phyloP scores from a whole-genome alignment of 2,113 vertebrate species.

The Scortum barcoo region DNA sequence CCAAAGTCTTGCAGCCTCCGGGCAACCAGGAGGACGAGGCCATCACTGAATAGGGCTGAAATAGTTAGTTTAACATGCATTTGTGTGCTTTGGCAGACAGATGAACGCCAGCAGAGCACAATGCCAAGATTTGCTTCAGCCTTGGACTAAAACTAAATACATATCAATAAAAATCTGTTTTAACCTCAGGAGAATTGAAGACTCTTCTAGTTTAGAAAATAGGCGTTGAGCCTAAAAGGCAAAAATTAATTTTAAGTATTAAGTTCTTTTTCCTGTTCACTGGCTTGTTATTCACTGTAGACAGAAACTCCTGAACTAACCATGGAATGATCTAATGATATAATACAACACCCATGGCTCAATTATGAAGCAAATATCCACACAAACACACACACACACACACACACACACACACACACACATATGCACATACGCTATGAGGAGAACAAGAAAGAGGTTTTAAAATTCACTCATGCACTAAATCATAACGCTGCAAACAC shows the following conservation, averaged over 20 bases:
- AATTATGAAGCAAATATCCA: conserved; percentile 8
- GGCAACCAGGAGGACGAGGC: neutral
- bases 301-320: neutral
- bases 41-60: conserved; percentile 15
- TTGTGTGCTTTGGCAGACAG: conserved; percentile 22
- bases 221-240: neutral
- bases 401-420: conserved; percentile 29
- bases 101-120: neutral
- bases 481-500: conserved; percentile 44
- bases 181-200: neutral
- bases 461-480: conserved; percentile 46
- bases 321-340: neutral
- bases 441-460: conserved; percentile 4
- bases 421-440: neutral
- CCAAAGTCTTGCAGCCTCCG: neutral
- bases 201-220: neutral
- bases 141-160: conserved; percentile 4
- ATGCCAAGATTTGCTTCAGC: conserved; percentile 8
- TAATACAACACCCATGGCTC: neutral
- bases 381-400: neutral
- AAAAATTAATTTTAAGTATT: neutral
- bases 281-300: neutral
- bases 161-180: conserved; percentile 12
- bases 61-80: conserved; percentile 16
- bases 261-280: neutral